A percentile compares a stretch with the other conserved stretches of the same genome.
phyloP scores from a whole-genome alignment of 2,888 invertebrate species.

The Ectemnius continuus region DNA sequence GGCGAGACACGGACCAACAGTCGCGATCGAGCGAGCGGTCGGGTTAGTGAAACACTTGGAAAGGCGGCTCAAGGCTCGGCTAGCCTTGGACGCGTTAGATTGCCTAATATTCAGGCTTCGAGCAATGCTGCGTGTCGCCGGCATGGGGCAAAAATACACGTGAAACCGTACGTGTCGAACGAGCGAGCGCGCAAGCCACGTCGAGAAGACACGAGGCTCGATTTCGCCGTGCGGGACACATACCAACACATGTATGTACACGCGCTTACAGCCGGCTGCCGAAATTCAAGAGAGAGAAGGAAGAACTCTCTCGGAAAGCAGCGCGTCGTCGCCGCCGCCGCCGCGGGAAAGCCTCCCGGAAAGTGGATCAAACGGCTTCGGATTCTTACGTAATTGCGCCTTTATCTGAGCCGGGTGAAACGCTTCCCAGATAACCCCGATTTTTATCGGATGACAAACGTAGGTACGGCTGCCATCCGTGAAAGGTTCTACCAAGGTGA shows the following conservation, averaged over 20 bases:
- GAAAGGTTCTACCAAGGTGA: too few species aligned
- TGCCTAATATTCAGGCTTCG: slow-evolving; percentile 75
- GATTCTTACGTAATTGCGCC: neutral
- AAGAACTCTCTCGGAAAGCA: neutral
- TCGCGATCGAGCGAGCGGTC: slow-evolving; percentile 56
- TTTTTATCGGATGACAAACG: slow-evolving; percentile 11
- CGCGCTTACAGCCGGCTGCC: too few species aligned
- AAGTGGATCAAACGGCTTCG: slow-evolving; percentile 6
- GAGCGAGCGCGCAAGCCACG: slow-evolving; percentile 10
- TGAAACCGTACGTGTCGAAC: slow-evolving; percentile 36
- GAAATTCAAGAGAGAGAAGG: neutral
- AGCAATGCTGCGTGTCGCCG: slow-evolving; percentile 60
- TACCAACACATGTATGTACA: too few species aligned
- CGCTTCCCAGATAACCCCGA: neutral
- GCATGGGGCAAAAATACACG: slow-evolving; percentile 57
- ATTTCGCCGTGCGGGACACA: neutral
- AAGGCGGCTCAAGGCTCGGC: slow-evolving; percentile 76
- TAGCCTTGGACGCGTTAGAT: slow-evolving; percentile 78
- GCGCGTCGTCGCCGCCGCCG: too few species aligned
- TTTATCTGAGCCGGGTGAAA: neutral
- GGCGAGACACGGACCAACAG: slow-evolving; percentile 35
- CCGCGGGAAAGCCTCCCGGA: neutral
- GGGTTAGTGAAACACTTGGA: slow-evolving; percentile 74
- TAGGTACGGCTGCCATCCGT: too few species aligned
- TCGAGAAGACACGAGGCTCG: neutral